These are phyloP conservation scores for Anas platyrhynchos DNA, from an alignment of 2,113 vertebrate species.

Conservation along the genomic window DNA sequence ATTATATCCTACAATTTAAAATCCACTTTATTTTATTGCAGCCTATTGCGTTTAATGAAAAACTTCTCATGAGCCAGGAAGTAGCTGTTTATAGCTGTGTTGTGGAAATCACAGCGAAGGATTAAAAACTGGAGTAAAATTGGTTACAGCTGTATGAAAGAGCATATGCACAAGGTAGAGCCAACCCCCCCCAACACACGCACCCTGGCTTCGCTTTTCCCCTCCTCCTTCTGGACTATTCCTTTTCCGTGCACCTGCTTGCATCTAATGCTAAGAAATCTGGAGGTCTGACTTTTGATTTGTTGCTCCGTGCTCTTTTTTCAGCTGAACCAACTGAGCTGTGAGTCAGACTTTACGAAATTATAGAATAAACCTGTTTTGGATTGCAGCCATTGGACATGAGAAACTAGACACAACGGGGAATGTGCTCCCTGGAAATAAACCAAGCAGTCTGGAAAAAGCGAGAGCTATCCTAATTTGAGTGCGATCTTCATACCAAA, in stretches of 20 bases:
- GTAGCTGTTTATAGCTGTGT: slow-evolving; percentile 70
- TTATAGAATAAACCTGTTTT: slow-evolving; percentile 66
- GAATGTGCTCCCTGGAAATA: slow-evolving; percentile 61
- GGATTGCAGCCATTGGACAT: slow-evolving; percentile 57
- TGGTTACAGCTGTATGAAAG: slow-evolving; percentile 47
- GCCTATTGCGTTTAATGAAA: slow-evolving; percentile 72
- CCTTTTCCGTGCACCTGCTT: slow-evolving; percentile 33
- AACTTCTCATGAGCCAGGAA: slow-evolving; percentile 68
- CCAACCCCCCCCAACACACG: background rate
- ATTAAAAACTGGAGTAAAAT: slow-evolving; percentile 71
- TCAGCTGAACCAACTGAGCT: slow-evolving; percentile 34
- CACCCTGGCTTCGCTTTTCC: slow-evolving; percentile 21
- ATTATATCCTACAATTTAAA: slow-evolving; percentile 62
- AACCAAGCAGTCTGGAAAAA: slow-evolving; percentile 72
- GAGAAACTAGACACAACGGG: slow-evolving; percentile 65
- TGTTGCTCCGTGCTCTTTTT: background rate
- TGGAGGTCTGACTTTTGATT: slow-evolving; percentile 38
- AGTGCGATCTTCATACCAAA: slow-evolving; percentile 42
- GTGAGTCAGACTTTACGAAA: slow-evolving; percentile 55
- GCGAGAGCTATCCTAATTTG: slow-evolving; percentile 39
- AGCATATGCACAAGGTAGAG: background rate
- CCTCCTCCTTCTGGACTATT: slow-evolving; percentile 14
- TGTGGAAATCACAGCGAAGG: slow-evolving; percentile 74
- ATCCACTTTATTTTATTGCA: slow-evolving; percentile 59
- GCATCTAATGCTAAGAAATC: slow-evolving; percentile 16